phyloP scores from a whole-genome alignment of 2,888 invertebrate genomes.

The Aethes cnicana region DNA sequence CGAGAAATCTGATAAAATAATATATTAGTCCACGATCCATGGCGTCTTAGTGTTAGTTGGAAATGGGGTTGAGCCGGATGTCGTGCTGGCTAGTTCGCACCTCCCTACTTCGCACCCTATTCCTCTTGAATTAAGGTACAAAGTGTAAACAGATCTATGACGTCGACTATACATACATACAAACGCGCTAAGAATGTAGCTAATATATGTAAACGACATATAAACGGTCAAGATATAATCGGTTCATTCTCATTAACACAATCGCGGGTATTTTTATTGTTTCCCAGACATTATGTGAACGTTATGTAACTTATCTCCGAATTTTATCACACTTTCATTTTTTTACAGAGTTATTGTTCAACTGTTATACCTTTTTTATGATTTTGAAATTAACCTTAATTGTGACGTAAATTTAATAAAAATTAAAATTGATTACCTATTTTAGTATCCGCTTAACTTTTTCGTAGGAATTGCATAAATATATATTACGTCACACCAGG shows the following conservation, averaged over 20 bases:
- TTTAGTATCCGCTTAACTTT: no score
- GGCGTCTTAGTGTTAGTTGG: conserved; percentile 15
- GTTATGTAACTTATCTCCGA: conserved; percentile 21
- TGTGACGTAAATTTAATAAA: no score
- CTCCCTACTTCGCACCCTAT: not conserved
- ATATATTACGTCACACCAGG: no score
- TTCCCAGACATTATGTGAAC: conserved; percentile 23
- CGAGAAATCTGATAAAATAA: not conserved
- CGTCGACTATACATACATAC: no score
- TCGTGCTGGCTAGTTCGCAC: not conserved
- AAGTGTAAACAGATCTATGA: no score
- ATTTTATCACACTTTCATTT: conserved; percentile 29
- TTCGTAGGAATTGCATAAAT: no score
- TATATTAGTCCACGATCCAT: conserved; percentile 11
- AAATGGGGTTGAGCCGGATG: conserved; percentile 8
- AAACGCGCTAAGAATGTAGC: not conserved
- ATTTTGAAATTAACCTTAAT: no score
- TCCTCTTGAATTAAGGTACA: no score
- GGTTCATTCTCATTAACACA: conserved; percentile 14
- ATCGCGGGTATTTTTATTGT: conserved; percentile 29
- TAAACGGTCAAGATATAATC: conserved; percentile 20
- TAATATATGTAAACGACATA: conserved; percentile 24
- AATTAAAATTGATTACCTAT: no score
- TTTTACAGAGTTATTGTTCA: conserved; percentile 21
- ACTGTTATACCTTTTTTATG: conserved; percentile 1